phyloP scores from a whole-genome alignment of 2,797 vertebrate genomes.

The Peromyscus eremicus region DNA sequence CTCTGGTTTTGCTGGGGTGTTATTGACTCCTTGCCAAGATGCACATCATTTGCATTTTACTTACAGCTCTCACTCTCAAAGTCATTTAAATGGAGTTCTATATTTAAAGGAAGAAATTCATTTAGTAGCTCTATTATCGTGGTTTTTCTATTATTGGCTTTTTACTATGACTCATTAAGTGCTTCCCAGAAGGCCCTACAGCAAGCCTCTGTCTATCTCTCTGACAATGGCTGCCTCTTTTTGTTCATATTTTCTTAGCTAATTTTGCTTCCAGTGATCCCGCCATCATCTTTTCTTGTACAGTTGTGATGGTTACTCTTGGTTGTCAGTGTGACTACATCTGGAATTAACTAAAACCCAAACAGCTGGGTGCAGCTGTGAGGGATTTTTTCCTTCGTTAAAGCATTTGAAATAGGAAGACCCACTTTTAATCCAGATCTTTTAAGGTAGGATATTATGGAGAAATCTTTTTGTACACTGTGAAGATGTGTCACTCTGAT shows the following conservation, averaged over 20 bases:
- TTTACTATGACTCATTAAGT: slow-evolving; percentile 31
- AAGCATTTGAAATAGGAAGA: not conserved
- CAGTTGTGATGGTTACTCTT: not conserved
- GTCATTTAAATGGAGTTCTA: not conserved
- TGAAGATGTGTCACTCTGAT: not conserved
- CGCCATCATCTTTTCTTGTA: not conserved
- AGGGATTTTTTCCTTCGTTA: not conserved
- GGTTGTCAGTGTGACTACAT: not conserved
- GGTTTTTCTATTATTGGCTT: not conserved
- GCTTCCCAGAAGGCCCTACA: not conserved
- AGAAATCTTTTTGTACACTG: not conserved
- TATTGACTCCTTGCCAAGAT: not conserved
- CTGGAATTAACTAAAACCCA: not conserved
- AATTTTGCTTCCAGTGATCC: not conserved
- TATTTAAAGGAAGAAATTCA: slow-evolving; percentile 20
- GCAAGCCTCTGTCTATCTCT: not conserved
- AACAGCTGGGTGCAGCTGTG: not conserved
- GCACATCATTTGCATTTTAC: not conserved
- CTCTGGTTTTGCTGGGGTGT: not conserved
- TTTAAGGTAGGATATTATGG: not conserved
- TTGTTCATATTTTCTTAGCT: not conserved
- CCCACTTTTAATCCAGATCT: not conserved
- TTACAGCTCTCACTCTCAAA: not conserved
- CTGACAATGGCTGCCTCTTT: not conserved
- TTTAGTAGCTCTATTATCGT: slow-evolving; percentile 9